Conservation (phyloP, 2,797 vertebrate species). For the Phataginus tetradactyla region DNA sequence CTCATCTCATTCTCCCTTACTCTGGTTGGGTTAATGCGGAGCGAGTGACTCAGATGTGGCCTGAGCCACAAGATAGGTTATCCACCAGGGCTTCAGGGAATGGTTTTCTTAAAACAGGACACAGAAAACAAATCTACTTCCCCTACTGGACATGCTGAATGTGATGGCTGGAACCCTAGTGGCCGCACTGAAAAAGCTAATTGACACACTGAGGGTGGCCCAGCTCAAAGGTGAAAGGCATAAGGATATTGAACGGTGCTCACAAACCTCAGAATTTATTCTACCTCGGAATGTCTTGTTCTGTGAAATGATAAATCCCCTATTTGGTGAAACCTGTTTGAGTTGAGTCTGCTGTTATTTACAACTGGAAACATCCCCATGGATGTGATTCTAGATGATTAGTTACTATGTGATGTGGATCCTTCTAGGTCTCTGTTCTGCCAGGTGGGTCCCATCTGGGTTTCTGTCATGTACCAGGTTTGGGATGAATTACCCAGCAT, state of each 20-base stretch:
- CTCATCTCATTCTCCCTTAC: neutral
- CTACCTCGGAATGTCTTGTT: neutral
- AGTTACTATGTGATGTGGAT: neutral
- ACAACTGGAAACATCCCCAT: neutral
- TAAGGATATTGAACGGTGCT: neutral
- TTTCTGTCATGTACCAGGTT: neutral
- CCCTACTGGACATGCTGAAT: neutral
- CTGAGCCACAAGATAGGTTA: neutral
- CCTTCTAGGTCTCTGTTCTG: neutral
- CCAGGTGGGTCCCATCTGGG: neutral
- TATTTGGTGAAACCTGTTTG: neutral
- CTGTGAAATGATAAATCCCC: neutral
- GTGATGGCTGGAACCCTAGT: neutral
- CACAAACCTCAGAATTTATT: neutral
- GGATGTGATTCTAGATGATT: neutral
- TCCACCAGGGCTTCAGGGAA: neutral
- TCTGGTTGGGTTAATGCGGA: neutral
- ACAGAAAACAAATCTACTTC: neutral
- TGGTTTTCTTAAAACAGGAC: neutral
- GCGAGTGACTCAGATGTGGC: neutral
- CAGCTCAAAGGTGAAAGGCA: neutral
- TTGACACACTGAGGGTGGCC: fast-evolving
- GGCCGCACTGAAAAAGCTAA: neutral
- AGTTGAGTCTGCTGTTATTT: neutral
- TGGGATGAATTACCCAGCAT: neutral